These are phyloP conservation scores for Corythucha ciliata DNA, from an alignment of 2,888 invertebrate genomes.

Conservation along the genomic window DNA sequence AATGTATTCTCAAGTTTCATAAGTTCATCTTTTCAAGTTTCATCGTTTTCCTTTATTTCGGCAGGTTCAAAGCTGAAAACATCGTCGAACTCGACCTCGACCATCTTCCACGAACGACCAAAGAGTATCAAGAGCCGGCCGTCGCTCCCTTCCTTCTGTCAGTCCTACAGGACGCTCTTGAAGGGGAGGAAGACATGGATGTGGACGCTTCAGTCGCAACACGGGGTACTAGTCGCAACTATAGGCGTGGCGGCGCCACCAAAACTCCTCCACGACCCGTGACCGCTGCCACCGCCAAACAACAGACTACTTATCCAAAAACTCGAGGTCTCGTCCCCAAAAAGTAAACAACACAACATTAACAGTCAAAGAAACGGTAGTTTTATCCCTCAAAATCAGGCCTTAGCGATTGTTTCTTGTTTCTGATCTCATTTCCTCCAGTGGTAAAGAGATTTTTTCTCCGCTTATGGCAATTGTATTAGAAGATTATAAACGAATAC, in stretches of 20 bases:
- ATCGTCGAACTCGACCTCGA: conserved; percentile 64
- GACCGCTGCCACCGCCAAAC: no score
- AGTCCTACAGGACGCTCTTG: conserved; percentile 51
- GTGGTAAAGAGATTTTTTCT: no score
- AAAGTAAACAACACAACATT: conserved; percentile 29
- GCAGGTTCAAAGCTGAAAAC: conserved; percentile 51
- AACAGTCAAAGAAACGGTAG: no score
- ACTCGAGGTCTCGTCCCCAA: conserved; percentile 38
- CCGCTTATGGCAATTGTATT: no score
- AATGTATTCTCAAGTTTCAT: no score
- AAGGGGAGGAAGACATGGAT: conserved; percentile 41
- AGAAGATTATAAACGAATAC: no score
- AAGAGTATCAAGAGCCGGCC: conserved; percentile 60
- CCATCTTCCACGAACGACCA: conserved; percentile 65
- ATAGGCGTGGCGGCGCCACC: conserved; percentile 24
- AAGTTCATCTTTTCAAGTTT: no score
- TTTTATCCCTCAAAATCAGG: no score
- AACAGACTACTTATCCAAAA: conserved; percentile 34
- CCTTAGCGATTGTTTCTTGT: no score
- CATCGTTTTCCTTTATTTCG: no score
- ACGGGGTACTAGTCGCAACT: conserved; percentile 22
- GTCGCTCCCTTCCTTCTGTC: conserved; percentile 65
- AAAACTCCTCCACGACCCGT: no score
- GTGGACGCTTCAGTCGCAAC: conserved; percentile 35
- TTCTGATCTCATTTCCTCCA: no score